Percentiles rank a stretch among this genome's conserved stretches.
These are phyloP conservation scores for Eupithecia dodoneata DNA, from an alignment of 2,888 invertebrate species.

Conservation along the genomic window DNA sequence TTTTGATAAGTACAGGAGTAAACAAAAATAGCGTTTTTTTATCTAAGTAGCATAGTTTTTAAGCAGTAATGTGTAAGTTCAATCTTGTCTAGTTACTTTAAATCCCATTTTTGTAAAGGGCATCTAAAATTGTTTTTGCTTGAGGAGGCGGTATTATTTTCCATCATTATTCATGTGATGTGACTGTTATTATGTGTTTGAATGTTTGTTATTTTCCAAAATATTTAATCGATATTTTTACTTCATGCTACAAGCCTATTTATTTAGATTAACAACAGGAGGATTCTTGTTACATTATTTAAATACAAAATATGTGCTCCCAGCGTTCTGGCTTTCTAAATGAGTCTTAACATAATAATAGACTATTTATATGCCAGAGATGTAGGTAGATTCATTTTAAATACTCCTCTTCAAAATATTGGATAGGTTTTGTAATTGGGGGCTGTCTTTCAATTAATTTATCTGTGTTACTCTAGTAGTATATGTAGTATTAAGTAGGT, in stretches of 20 bases:
- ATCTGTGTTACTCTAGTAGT: slow-evolving; percentile 62
- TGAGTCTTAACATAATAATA: neutral
- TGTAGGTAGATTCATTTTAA: slow-evolving; percentile 3
- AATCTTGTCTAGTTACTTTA: slow-evolving; percentile 56
- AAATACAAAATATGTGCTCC: neutral
- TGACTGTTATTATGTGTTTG: slow-evolving; percentile 38
- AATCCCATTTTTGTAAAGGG: slow-evolving; percentile 49
- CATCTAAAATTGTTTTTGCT: slow-evolving; percentile 51
- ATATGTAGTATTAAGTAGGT: slow-evolving; percentile 70
- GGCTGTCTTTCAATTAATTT: slow-evolving; percentile 62
- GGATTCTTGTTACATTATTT: neutral
- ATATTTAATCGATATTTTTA: neutral
- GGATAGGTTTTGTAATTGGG: slow-evolving; percentile 52
- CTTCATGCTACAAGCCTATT: neutral
- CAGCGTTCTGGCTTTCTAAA: neutral
- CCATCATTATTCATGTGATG: slow-evolving; percentile 30
- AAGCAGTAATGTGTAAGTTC: slow-evolving; percentile 70
- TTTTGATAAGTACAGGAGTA: slow-evolving; percentile 9
- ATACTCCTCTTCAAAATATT: slow-evolving; percentile 12
- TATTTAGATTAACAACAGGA: neutral
- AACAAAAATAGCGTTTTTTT: neutral
- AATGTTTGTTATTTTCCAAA: slow-evolving; percentile 37
- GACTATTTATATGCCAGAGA: slow-evolving; percentile 7
- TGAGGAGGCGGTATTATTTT: slow-evolving; percentile 52
- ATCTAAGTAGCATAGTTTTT: slow-evolving; percentile 59